Conservation (phyloP, 2,888 invertebrate genomes). For the Phyto melanocephala region DNA sequence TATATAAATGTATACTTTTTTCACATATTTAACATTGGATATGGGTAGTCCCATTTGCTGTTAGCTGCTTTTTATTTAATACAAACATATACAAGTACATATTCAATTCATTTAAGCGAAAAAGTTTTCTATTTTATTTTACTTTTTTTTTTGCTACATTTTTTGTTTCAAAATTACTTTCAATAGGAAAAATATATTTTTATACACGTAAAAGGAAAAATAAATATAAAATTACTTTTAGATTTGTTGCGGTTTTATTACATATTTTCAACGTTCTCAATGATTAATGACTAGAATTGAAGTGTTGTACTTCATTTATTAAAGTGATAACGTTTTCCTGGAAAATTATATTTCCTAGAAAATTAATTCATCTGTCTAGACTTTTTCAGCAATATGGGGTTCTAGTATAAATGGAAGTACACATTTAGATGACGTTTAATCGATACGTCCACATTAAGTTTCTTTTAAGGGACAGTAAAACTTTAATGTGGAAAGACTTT, state of each 20-base stretch:
- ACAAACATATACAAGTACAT: background rate
- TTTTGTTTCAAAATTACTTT: constrained; percentile 32
- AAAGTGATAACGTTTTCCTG: background rate
- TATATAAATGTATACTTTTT: background rate
- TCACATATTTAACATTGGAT: background rate
- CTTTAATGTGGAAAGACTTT: background rate
- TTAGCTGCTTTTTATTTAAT: background rate
- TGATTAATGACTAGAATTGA: constrained; percentile 48
- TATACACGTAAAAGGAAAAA: constrained; percentile 14
- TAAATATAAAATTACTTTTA: constrained; percentile 29
- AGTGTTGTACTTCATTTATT: background rate
- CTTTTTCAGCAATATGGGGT: background rate
- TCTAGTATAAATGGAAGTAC: background rate
- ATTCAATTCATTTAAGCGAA: constrained; percentile 7
- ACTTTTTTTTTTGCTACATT: background rate
- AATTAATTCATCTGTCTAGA: constrained; percentile 21
- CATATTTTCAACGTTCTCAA: constrained; percentile 16
- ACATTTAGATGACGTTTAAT: background rate
- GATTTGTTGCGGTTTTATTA: constrained; percentile 44
- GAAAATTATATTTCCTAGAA: background rate
- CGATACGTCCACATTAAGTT: background rate
- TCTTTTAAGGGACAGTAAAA: background rate
- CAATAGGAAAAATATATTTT: constrained; percentile 5
- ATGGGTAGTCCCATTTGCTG: constrained; percentile 1
- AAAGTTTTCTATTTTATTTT: constrained; percentile 17